Conservation (phyloP, 2,888 invertebrate genomes). For the Microdon myrmicae region DNA sequence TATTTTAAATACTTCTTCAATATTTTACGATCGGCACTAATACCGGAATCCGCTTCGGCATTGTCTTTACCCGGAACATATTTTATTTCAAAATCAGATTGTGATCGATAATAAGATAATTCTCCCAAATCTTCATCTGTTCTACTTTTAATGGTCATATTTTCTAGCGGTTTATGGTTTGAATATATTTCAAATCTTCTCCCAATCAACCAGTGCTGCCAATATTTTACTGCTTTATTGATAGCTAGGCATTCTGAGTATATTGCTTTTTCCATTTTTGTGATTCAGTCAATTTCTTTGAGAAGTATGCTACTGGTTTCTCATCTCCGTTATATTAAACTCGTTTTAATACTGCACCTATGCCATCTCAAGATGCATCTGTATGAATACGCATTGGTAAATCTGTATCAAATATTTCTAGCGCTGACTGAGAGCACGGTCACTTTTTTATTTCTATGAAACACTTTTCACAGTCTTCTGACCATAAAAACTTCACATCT, state of each 20-base stretch:
- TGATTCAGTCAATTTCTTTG: too few relatives aligned
- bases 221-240: slow-evolving; percentile 45
- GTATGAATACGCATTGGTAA: too few relatives aligned
- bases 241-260: slow-evolving; percentile 48
- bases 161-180: slow-evolving; percentile 50
- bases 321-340: too few relatives aligned
- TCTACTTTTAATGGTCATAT: slow-evolving; percentile 36
- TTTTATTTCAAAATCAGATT: slow-evolving; percentile 36
- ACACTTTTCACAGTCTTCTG: too few relatives aligned
- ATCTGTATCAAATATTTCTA: too few relatives aligned
- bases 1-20: slow-evolving; percentile 23
- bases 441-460: too few relatives aligned
- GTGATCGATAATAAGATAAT: slow-evolving; percentile 27
- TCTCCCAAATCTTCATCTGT: slow-evolving; percentile 34
- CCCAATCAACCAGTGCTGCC: slow-evolving; percentile 41
- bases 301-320: too few relatives aligned
- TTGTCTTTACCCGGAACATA: slow-evolving; percentile 35
- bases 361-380: too few relatives aligned
- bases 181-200: slow-evolving; percentile 40
- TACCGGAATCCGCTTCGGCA: slow-evolving; percentile 35
- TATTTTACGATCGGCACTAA: slow-evolving; percentile 21
- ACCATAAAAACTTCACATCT: too few relatives aligned
- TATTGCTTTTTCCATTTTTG: too few relatives aligned
- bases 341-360: too few relatives aligned
- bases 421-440: too few relatives aligned